Evolutionary conservation across 1,140 invertebrate genomes (phyloP), one percentile per base, ranked within the genome.

Genomic region (Zaprionus ghesquierei): DNA sequence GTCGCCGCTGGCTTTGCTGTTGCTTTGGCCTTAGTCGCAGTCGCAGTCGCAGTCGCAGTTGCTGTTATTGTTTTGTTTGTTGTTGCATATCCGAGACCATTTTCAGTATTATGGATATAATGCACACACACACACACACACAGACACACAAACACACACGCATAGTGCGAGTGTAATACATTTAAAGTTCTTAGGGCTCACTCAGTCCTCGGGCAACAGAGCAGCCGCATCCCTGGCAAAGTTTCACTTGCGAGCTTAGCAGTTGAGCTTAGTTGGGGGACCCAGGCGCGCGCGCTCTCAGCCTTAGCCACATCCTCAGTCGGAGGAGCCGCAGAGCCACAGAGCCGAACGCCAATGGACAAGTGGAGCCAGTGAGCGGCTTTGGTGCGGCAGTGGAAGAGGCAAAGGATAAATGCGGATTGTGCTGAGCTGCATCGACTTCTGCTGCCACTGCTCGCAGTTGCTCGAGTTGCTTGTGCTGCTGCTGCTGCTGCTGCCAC

Each of bases 321-420:
- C 31, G 12, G n/a, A 58, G 62, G 29, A 12, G 22, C 12, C 56
- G 58, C 23, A 46, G 44, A 51, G 44, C 18, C 18, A 44, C 60
- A 31, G 38, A 41, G n/a, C 35, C 35, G 35, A 41, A 41, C 35
- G 35, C 63, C 33, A 50, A 51, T 69, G 51, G 58, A 58, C 29
- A 60, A 25, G 12, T 46, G 41, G 41, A 51, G 60, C 61, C 65
- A 66, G 65, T 60, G 64, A 29, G 53, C 54, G 51, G 72, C 64
- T 74, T 72, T 78, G 49, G 46, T 9, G 18, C 46, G 51, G 53
- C 44, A 31, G 35, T 31, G 13, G 29, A 33, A 18, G 18, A 75
- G 71, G 46, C 70, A 69, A 84, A 76, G 72, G 87, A 85, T 87
- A 82, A 90, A 86, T 78, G 76, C 72, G 74, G 85, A 90, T 90